These are phyloP conservation scores for Pollimyrus isidori DNA, from an alignment of 2,113 vertebrate genomes.

Conservation along the genomic window DNA sequence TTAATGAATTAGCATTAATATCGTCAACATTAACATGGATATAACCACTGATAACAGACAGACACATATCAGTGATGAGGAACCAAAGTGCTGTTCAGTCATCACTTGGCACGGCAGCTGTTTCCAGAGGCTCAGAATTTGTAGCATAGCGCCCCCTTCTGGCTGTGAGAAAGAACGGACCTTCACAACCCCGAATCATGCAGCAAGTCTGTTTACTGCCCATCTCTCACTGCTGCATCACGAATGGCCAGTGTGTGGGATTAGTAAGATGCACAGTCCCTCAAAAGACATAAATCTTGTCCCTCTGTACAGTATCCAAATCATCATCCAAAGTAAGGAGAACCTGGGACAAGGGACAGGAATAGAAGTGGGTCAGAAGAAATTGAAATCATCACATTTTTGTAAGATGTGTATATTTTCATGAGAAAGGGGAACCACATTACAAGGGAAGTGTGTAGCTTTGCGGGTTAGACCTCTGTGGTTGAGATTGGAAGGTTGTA, in stretches of 20 bases:
- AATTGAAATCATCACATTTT: background rate
- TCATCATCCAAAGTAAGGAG: slow-evolving; percentile 91
- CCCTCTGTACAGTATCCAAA: slow-evolving; percentile 80
- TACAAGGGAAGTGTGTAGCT: background rate
- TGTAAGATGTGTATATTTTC: background rate
- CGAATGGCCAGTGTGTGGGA: background rate
- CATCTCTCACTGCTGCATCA: background rate
- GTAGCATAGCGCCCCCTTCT: slow-evolving; percentile 20
- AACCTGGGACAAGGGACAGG: slow-evolving; percentile 57
- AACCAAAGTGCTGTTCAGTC: slow-evolving; percentile 22
- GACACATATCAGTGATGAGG: slow-evolving; percentile 38
- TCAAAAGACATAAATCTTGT: slow-evolving; percentile 93
- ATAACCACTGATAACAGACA: slow-evolving; percentile 38
- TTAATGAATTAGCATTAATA: slow-evolving; percentile 34
- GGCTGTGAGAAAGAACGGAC: slow-evolving; percentile 19
- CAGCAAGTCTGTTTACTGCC: slow-evolving; percentile 20
- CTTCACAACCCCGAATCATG: slow-evolving; percentile 25
- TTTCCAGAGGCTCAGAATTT: slow-evolving; percentile 28
- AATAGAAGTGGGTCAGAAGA: background rate
- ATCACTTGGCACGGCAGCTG: slow-evolving; percentile 45
- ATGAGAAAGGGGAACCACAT: background rate
- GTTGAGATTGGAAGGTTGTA: background rate
- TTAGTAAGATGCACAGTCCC: slow-evolving; percentile 16
- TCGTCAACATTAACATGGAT: slow-evolving; percentile 17
- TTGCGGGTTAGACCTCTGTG: background rate